Evolutionary conservation across 2,113 vertebrate species (phyloP).

Genomic region (Phalacrocorax brasilianus): DNA sequence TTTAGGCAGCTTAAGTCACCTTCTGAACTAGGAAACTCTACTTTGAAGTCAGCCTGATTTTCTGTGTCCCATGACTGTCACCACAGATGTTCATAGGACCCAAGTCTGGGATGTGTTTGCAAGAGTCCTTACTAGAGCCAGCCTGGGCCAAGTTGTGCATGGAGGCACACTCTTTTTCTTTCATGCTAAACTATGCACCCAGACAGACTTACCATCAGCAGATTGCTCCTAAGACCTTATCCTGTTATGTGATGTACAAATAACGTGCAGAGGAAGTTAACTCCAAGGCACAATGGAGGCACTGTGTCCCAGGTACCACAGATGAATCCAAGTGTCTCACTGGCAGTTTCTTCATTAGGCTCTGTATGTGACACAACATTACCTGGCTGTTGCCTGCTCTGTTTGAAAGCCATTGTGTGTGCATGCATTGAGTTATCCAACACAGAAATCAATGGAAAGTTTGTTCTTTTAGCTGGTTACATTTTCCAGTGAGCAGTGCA

Average conservation of each 20-base stretch:
- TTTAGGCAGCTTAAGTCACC: neutral
- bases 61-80: neutral
- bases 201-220: neutral
- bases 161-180: neutral
- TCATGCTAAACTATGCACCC: neutral
- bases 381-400: neutral
- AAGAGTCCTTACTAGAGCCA: neutral
- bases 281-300: neutral
- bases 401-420: neutral
- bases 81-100: neutral
- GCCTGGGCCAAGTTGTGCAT: neutral
- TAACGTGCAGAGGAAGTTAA: neutral
- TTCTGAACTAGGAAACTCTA: neutral
- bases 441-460: neutral
- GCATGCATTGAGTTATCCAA: neutral
- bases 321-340: neutral
- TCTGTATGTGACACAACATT: neutral
- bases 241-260: neutral
- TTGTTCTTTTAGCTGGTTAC: neutral
- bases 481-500: neutral
- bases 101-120: neutral
- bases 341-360: neutral
- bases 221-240: neutral
- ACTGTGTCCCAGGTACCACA: neutral
- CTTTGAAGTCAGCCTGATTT: neutral